Percentiles rank a stretch among this genome's conserved stretches.
These are phyloP conservation scores for Eupithecia abbreviata DNA, from an alignment of 2,888 invertebrate genomes.

Conservation along the genomic window DNA sequence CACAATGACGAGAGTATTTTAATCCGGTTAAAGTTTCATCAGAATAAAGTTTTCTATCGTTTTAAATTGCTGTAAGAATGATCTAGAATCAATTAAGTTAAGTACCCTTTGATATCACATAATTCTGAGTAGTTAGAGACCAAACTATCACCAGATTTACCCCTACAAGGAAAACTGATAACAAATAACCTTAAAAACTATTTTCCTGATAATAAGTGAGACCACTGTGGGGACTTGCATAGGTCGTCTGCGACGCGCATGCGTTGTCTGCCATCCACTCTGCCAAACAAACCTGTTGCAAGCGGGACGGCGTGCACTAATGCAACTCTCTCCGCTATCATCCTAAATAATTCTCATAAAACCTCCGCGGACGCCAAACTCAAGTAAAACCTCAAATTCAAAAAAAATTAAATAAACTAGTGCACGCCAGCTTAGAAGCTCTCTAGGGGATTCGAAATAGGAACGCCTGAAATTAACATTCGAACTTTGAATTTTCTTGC, in stretches of 20 bases:
- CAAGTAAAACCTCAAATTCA: constrained; percentile 31
- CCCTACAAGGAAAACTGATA: constrained; percentile 28
- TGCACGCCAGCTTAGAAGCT: constrained; percentile 19
- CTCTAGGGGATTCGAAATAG: constrained; percentile 19
- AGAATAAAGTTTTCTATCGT: not conserved
- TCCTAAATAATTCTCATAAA: constrained; percentile 58
- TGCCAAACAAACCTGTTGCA: constrained; percentile 83
- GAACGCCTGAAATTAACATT: constrained; percentile 44
- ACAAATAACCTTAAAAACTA: constrained; percentile 5
- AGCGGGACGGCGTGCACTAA: constrained; percentile 77
- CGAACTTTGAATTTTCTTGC: constrained; percentile 56
- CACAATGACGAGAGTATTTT: not conserved
- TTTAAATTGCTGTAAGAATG: not conserved
- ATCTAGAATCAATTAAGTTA: not conserved
- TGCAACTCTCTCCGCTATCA: constrained; percentile 75
- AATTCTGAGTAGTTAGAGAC: not conserved
- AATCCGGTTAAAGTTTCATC: not conserved
- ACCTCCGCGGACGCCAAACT: constrained; percentile 36
- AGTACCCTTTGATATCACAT: not conserved
- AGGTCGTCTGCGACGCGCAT: constrained; percentile 64
- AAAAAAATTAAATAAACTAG: constrained; percentile 38
- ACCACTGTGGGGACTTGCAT: constrained; percentile 72
- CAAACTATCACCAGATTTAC: not conserved
- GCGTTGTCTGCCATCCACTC: constrained; percentile 58
- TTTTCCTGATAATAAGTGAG: constrained; percentile 45